Percentiles rank a stretch among this genome's conserved stretches.
These are phyloP conservation scores for Platyscapa corneri DNA, from an alignment of 1,140 invertebrate species.

Conservation along the genomic window DNA sequence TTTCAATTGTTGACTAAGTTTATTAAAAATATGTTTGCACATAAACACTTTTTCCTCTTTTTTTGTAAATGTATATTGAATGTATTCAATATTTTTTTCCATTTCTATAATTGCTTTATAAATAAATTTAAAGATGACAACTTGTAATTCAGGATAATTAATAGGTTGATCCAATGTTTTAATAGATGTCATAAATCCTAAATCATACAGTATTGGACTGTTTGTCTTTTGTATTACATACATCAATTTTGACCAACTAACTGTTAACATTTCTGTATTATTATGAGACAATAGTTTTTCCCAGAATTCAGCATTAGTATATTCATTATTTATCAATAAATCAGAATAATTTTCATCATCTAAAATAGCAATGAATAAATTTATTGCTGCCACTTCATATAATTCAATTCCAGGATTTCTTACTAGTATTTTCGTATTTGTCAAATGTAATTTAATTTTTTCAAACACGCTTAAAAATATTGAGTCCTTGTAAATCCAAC, in stretches of 20 bases:
- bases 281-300: constrained; percentile 48
- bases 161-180: constrained; percentile 40
- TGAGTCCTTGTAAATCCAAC: constrained; percentile 40
- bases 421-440: constrained; percentile 51
- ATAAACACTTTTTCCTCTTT: constrained; percentile 39
- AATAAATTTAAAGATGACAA: constrained; percentile 62
- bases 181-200: constrained; percentile 43
- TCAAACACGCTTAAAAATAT: constrained; percentile 39
- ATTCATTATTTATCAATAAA: constrained; percentile 4
- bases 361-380: constrained; percentile 54
- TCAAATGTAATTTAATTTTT: constrained; percentile 54
- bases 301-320: constrained; percentile 37
- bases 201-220: constrained; percentile 44
- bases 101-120: constrained; percentile 44
- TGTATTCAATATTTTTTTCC: neutral
- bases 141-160: constrained; percentile 59
- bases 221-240: constrained; percentile 44
- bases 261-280: constrained; percentile 58
- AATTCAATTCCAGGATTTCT: constrained; percentile 58
- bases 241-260: constrained; percentile 58
- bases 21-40: constrained; percentile 46
- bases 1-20: constrained; percentile 29
- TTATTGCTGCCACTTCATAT: constrained; percentile 59
- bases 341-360: constrained; percentile 37
- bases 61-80: constrained; percentile 30